Base-by-base conservation (phyloP, 1,140 invertebrate species). In the Pachypsylla venusta region DNA sequence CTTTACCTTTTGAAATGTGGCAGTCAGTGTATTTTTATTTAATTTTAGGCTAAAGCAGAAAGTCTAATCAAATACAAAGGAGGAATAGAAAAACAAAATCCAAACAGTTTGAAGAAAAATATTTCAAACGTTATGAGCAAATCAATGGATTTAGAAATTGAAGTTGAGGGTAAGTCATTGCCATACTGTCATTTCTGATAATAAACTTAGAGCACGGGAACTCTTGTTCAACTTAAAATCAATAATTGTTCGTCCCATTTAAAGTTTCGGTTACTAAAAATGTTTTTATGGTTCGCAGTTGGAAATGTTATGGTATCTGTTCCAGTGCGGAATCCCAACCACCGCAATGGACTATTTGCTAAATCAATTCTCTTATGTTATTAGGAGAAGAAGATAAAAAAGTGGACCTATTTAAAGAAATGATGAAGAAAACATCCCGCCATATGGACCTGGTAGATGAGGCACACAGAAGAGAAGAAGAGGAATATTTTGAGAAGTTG, bases 401-500 rank as follows among this genome's bases (percentile, higher is more conserved):
- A 58, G 77, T 81, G 10, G 80, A 83, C 16, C 79, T 83, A 62
- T 85, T 92, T 62, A 81, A 85, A 65, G 80, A 84, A 68, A 79
- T 94, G 63, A 76, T 94, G 70, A 84, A 88, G 66, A 76, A 79
- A 0, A 84, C 81, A 55, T 93, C 90, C 0, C 73, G 78, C 22
- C 87, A 95, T 70, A 73, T 76, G 4, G 82, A 87, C 69, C 73
- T 93, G 14, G 76, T 91, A 2, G 77, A 87, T 65, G 71, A 79
- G 62, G 78, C 81, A 25, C 82, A 93, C 54, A 73, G 81, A 55
- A 77, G 87, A 65, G 82, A 82, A 59, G 76, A 88, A 67, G 85
- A 91, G 16, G 83, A 88, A 64, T 95, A 96, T 70, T 96, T 95
- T 63, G 79, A 82, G 60, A 86, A 85, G 67, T 69, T 94, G 55